Percentiles rank a stretch among this genome's conserved stretches.
Evolutionary conservation across 1,140 invertebrate genomes (phyloP).

Genomic region (fruit fly (Drosophila melanogaster)): Release_6_plus_ISO1_MT NC_004354.4:23082501-23083000

Average conservation of each 20-base stretch:
- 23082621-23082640: no score
- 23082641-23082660: no score
- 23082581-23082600: no score
- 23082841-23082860: constrained; percentile 30
- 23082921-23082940: background rate
- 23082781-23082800: background rate
- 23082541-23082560: no score
- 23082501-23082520: no score
- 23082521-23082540: no score
- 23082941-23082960: constrained; percentile 5
- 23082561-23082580: no score
- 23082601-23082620: no score
- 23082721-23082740: background rate
- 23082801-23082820: background rate
- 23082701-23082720: no score
- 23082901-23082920: background rate
- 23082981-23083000: constrained; percentile 1
- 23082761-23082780: background rate
- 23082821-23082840: background rate
- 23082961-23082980: constrained; percentile 8
- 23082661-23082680: background rate
- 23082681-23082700: background rate
- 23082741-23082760: constrained; percentile 1
- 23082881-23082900: constrained; percentile 6
- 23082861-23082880: constrained; percentile 20